Evolutionary conservation across 2,888 invertebrate genomes (phyloP), one percentile per base, ranked within the genome.

Genomic region (Harpalus rubripes): DNA sequence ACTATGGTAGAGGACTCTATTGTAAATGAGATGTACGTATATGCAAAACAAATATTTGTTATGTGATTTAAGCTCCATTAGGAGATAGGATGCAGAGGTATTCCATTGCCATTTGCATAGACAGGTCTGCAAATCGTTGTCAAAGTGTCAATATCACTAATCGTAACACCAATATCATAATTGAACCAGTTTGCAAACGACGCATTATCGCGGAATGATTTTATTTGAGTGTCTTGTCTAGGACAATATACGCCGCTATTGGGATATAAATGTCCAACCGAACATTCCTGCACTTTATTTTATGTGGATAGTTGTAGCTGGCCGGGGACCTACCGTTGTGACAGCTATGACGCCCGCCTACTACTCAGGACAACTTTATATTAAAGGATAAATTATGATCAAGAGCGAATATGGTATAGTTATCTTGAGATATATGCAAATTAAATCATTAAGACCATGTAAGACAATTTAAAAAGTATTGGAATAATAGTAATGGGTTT

Each of bases 161-260:
- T 56, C 84, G 78, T 84, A 84, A 65, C 52, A 65, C 61, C 84
- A 65, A 84, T 84, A 84, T 61, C 76, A 84, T 84, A 84, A 84
- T 84, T 84, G 84, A 83, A 83, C 83, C 74, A 83, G 76, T 83
- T 83, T 83, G 61, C 59, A 82, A 72, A 83, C 18, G 26, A 41
- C 59, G 59, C 32, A 76, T 83, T 83, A 83, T 83, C 74, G 74
- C 72, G 58, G 63, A 58, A 82, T 82, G 56, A 68, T 82, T 82
- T 82, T 68, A 68, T 82, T 82, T 58, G 16, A 81, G 61, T 41
- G 63, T 39, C 44, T 56, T 65, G 82, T 72, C 82, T 18, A 12
- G 39, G 82, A 68, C 58, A 82, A 82, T 72, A 82, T 82, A 82
- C 56, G 56, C 58, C 44, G 58, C 52, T 65, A 39, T 56, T 63